Percentiles rank a stretch among this genome's conserved stretches.
Conservation (phyloP, 1,140 invertebrate genomes). For the Anastrepha ludens region DNA sequence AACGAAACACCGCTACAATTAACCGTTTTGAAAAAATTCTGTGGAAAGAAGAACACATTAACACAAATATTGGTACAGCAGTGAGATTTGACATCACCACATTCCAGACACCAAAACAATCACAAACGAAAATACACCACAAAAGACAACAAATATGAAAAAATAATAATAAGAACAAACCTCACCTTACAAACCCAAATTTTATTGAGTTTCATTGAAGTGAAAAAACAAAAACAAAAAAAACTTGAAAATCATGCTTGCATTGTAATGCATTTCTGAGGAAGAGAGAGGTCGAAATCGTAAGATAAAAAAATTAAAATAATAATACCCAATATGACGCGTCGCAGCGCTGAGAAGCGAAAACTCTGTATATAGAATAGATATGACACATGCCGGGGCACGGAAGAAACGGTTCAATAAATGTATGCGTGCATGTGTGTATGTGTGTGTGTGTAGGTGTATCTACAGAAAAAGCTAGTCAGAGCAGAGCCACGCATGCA, state of each 20-base stretch:
- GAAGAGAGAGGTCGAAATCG: slow-evolving; percentile 2
- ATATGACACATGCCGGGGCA: background rate
- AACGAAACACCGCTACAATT: background rate
- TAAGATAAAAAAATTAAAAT: slow-evolving; percentile 19
- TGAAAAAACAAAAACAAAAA: background rate
- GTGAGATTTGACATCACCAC: slow-evolving; percentile 27
- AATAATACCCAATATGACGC: slow-evolving; percentile 1
- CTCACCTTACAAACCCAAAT: slow-evolving; percentile 23
- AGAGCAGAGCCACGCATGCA: background rate
- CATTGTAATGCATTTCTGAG: slow-evolving; percentile 35
- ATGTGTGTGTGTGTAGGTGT: too few relatives aligned
- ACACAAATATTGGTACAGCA: slow-evolving; percentile 32
- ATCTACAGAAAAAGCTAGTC: background rate
- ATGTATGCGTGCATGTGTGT: background rate
- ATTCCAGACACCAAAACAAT: slow-evolving; percentile 15
- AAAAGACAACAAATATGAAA: background rate
- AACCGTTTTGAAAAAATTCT: background rate
- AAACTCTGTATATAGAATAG: too few relatives aligned
- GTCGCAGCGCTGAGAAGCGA: background rate
- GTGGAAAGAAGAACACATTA: slow-evolving; percentile 5
- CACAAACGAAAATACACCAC: background rate
- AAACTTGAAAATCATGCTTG: slow-evolving; percentile 29
- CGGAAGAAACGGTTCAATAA: background rate
- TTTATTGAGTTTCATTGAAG: slow-evolving; percentile 34
- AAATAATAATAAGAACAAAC: slow-evolving; percentile 25